Conservation (phyloP, 1,140 invertebrate genomes). For the Eciton burchellii region DNA sequence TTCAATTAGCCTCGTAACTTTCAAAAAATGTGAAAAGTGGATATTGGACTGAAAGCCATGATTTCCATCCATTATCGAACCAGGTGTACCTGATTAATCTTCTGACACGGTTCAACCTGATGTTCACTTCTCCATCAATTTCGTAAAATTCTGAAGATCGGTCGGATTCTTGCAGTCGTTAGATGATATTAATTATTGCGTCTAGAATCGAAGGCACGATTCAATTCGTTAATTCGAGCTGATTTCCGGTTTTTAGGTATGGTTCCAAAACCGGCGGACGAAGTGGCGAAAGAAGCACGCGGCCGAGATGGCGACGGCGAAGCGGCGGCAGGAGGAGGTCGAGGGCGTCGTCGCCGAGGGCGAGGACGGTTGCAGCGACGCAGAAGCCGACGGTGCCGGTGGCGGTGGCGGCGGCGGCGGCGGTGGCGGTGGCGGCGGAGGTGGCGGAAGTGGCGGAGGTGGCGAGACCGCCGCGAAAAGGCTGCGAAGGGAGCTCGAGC, state of each 20-base stretch:
- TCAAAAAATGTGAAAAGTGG: background rate
- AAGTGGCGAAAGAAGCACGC: constrained; percentile 99
- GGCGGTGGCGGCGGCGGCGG: constrained; percentile 90
- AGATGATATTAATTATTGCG: background rate
- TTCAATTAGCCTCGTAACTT: constrained; percentile 12
- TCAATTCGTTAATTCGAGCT: constrained; percentile 8
- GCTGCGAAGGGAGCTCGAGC: constrained; percentile 86
- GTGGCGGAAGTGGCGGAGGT: constrained; percentile 83
- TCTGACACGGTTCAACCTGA: too few species aligned
- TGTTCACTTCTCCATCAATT: too few species aligned
- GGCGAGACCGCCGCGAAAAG: constrained; percentile 86
- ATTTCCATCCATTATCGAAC: too few species aligned
- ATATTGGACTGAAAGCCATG: background rate
- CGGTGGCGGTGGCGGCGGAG: constrained; percentile 89
- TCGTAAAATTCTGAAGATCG: background rate
- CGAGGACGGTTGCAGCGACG: constrained; percentile 90
- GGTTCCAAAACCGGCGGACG: constrained; percentile 99
- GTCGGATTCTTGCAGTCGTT: too few species aligned
- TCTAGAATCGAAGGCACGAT: constrained; percentile 25
- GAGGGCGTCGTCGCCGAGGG: constrained; percentile 89
- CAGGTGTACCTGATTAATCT: too few species aligned
- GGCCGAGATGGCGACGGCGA: constrained; percentile 99
- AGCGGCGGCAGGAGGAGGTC: constrained; percentile 97
- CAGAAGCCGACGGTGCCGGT: constrained; percentile 84
- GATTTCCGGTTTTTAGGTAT: constrained; percentile 90